These are phyloP conservation scores for Pseudorasbora parva DNA, from an alignment of 2,113 vertebrate species.

Conservation along the genomic window DNA sequence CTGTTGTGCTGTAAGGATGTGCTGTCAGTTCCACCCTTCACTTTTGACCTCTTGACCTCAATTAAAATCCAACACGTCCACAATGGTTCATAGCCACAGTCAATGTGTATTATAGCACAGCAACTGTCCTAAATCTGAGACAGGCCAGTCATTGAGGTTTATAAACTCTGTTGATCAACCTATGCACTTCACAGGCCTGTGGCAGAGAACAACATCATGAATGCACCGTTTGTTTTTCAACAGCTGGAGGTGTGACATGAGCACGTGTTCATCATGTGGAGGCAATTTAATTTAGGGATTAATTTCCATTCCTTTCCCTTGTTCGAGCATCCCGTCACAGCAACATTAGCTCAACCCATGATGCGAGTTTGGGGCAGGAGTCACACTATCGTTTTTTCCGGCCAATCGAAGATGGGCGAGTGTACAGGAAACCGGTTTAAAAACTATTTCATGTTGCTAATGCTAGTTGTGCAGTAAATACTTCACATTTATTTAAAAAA, in stretches of 20 bases:
- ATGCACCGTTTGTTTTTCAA: slow-evolving; percentile 37
- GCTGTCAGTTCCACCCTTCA: neutral
- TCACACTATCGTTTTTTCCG: neutral
- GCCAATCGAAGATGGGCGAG: neutral
- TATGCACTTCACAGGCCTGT: slow-evolving; percentile 10
- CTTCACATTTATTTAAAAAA: neutral
- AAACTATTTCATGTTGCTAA: neutral
- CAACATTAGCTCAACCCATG: neutral
- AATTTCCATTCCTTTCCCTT: slow-evolving; percentile 1
- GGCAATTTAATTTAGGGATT: neutral
- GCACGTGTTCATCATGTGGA: slow-evolving; percentile 20
- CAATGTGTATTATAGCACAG: no score
- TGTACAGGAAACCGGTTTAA: neutral
- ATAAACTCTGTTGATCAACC: slow-evolving; percentile 18
- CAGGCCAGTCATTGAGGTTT: neutral
- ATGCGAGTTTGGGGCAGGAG: neutral
- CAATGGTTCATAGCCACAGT: no score
- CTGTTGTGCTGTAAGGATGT: neutral
- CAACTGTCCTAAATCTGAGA: no score
- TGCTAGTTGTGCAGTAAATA: neutral
- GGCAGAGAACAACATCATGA: slow-evolving; percentile 14
- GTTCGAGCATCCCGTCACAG: neutral
- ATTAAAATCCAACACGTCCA: neutral
- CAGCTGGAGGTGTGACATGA: slow-evolving; percentile 7
- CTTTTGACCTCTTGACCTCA: neutral